Conservation (phyloP, 2,113 vertebrate species). For the Cyanocitta stelleri region DNA sequence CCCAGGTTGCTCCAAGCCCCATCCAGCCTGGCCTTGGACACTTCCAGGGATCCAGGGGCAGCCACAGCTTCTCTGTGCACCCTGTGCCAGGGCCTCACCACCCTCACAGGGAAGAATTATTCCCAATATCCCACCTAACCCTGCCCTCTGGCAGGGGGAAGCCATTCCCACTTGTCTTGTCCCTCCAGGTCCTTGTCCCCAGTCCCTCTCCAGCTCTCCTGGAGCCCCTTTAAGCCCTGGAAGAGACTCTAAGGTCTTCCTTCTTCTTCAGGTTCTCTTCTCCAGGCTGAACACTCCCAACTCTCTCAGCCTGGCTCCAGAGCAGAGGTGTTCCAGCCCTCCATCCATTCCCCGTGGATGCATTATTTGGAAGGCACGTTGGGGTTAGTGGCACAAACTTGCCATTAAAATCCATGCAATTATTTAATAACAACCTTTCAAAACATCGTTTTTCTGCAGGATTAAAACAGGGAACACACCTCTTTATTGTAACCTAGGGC, state of each 20-base stretch:
- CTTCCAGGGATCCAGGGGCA: neutral
- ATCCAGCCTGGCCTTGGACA: neutral
- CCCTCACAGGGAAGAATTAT: neutral
- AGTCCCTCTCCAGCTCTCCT: neutral
- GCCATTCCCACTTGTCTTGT: neutral
- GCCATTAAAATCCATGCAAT: neutral
- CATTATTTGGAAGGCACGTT: rapidly evolving
- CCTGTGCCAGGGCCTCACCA: neutral
- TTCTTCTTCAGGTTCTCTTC: neutral
- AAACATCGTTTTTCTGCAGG: neutral
- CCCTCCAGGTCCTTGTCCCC: neutral
- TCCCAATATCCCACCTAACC: neutral
- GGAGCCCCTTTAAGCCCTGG: neutral
- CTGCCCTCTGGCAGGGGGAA: neutral
- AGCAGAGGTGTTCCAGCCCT: neutral
- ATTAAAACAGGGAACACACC: neutral
- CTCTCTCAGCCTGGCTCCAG: neutral
- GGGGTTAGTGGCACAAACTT: neutral
- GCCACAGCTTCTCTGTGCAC: neutral
- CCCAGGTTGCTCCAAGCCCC: neutral
- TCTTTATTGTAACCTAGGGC: neutral
- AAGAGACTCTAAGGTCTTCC: neutral
- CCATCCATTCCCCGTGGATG: neutral
- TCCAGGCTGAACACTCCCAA: neutral
- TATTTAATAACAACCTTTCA: neutral